These are phyloP conservation scores for Trimorus sp. DNA, from an alignment of 2,888 invertebrate species.

Conservation along the genomic window DNA sequence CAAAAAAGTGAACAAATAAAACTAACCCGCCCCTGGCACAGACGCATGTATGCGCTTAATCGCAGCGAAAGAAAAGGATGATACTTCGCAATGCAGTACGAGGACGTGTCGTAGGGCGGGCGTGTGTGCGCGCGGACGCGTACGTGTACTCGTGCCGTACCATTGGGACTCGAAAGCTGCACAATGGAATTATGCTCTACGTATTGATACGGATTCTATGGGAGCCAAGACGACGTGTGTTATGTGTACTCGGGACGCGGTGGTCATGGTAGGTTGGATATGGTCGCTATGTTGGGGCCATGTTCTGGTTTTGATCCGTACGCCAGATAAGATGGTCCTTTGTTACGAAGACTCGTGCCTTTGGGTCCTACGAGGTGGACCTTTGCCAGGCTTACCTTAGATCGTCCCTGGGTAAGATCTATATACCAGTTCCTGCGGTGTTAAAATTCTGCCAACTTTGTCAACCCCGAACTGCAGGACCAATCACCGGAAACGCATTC, in stretches of 20 bases:
- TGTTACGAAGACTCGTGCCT: conserved; percentile 80
- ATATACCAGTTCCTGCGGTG: conserved; percentile 58
- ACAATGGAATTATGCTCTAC: conserved; percentile 77
- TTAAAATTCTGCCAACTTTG: conserved; percentile 62
- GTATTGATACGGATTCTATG: conserved; percentile 74
- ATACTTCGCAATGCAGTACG: conserved; percentile 40
- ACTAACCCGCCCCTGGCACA: conserved; percentile 20
- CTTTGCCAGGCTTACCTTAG: conserved; percentile 50
- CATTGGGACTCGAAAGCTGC: conserved; percentile 72
- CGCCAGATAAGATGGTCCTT: conserved; percentile 80
- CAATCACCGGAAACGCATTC: conserved; percentile 64
- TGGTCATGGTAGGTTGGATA: conserved; percentile 78
- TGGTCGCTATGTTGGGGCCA: conserved; percentile 80
- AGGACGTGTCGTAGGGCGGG: conserved; percentile 39
- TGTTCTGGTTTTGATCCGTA: conserved; percentile 81
- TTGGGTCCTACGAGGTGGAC: conserved; percentile 71
- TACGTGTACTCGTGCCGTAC: conserved; percentile 59
- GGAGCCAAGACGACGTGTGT: conserved; percentile 69
- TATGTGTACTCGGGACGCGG: conserved; percentile 71
- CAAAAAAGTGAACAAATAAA: conserved; percentile 34
- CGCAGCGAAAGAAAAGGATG: conserved; percentile 51
- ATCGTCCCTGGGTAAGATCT: conserved; percentile 55
- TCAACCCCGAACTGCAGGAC: conserved; percentile 50
- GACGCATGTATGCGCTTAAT: conserved; percentile 50
- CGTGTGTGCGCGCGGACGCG: conserved; percentile 57